These are phyloP conservation scores for Chloroceryle amazona DNA, from an alignment of 2,797 vertebrate genomes.

Conservation along the genomic window DNA sequence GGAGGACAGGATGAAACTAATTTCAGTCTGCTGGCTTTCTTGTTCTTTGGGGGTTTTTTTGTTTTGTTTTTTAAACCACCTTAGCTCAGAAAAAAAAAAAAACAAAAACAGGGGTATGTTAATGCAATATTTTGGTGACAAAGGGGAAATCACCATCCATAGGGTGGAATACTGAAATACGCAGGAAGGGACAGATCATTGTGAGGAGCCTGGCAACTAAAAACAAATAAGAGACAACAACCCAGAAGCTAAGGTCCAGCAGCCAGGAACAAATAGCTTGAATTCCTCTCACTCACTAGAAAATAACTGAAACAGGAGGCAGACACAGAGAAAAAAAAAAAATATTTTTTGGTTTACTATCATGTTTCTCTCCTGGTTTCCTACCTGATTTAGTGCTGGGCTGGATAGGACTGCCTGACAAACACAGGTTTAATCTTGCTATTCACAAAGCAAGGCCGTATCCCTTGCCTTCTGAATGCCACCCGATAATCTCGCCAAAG, in stretches of 20 bases:
- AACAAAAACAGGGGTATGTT: background rate
- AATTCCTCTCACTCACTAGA: constrained; percentile 4
- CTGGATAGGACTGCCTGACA: background rate
- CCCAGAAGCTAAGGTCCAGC: constrained; percentile 33
- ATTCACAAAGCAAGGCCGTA: fast-evolving
- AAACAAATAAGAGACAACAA: constrained; percentile 45
- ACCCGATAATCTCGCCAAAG: background rate
- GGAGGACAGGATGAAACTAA: background rate
- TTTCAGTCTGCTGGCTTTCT: background rate
- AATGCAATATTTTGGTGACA: background rate
- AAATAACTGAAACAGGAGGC: background rate
- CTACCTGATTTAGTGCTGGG: background rate
- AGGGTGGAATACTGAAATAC: background rate
- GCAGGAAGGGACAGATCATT: constrained; percentile 13
- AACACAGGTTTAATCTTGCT: background rate
- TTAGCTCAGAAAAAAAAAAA: background rate
- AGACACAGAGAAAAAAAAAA: background rate
- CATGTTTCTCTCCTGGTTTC: background rate
- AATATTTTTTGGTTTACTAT: background rate
- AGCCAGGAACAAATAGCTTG: constrained; percentile 32
- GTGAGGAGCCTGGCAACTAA: constrained; percentile 40
- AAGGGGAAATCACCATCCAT: background rate
- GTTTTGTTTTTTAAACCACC: background rate
- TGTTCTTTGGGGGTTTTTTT: background rate
- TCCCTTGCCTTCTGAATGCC: background rate